phyloP scores from a whole-genome alignment of 1,140 invertebrate species.

The Bombus picipes region DNA sequence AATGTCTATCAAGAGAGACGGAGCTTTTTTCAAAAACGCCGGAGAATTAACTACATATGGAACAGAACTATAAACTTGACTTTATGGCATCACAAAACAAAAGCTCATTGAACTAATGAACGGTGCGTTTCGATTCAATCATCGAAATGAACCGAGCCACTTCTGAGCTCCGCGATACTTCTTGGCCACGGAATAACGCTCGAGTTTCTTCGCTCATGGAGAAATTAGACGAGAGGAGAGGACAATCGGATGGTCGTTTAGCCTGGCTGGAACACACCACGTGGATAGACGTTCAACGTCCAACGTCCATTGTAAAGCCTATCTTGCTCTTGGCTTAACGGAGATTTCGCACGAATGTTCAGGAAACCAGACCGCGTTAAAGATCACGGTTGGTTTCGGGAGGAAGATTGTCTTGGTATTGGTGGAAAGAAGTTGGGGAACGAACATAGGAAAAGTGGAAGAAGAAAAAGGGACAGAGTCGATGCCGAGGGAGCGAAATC shows the following conservation, averaged over 20 bases:
- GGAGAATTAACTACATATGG: no score
- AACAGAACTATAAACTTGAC: background rate
- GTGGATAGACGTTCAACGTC: constrained; percentile 17
- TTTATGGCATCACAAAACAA: constrained; percentile 1
- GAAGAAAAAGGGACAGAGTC: background rate
- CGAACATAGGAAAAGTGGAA: background rate
- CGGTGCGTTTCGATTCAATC: constrained; percentile 9
- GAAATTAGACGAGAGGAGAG: constrained; percentile 32
- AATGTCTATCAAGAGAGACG: no score
- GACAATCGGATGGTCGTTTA: constrained; percentile 33
- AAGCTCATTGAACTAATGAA: constrained; percentile 2
- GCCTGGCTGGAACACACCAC: background rate
- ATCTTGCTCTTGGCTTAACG: constrained; percentile 53
- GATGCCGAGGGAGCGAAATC: constrained; percentile 47
- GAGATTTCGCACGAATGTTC: constrained; percentile 61
- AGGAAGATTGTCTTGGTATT: background rate
- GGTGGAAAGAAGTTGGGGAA: constrained; percentile 34
- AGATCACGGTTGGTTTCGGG: constrained; percentile 32
- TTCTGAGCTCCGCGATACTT: background rate
- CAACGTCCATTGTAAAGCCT: constrained; percentile 33
- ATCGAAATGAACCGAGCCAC: constrained; percentile 10
- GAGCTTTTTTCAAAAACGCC: background rate
- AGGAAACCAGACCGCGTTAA: constrained; percentile 54
- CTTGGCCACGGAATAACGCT: background rate
- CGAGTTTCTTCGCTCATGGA: background rate